phyloP scores from a whole-genome alignment of 1,140 invertebrate genomes.

The Lethocerus indicus region DNA sequence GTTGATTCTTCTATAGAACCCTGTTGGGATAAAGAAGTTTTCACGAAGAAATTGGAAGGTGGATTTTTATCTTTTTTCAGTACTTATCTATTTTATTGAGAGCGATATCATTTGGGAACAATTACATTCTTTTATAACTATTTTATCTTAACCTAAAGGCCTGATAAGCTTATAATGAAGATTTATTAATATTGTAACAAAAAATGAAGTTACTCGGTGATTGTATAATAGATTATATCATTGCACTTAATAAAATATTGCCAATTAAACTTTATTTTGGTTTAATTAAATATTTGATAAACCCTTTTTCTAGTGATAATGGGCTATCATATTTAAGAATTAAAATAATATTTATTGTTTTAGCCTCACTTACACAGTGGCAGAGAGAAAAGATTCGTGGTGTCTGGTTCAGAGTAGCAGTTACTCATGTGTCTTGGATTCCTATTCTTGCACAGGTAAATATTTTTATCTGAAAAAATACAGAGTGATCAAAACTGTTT shows the following conservation, averaged over 20 bases:
- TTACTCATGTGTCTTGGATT: slow-evolving; percentile 52
- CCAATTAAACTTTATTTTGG: background rate
- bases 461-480: background rate
- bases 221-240: too few species aligned
- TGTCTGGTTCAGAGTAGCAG: slow-evolving; percentile 67
- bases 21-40: slow-evolving; percentile 27
- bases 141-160: too few species aligned
- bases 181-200: too few species aligned
- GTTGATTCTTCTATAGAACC: slow-evolving; percentile 39
- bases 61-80: slow-evolving; percentile 2
- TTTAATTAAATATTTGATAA: background rate
- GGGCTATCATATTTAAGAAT: too few species aligned
- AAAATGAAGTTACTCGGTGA: too few species aligned
- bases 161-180: too few species aligned
- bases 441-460: slow-evolving; percentile 51
- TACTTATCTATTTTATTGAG: background rate
- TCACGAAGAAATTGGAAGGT: slow-evolving; percentile 39
- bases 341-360: too few species aligned
- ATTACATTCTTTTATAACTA: slow-evolving; percentile 17
- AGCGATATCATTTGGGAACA: background rate
- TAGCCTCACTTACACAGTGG: slow-evolving; percentile 61
- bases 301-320: background rate
- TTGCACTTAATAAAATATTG: background rate
- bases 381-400: slow-evolving; percentile 39
- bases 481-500: background rate